Evolutionary conservation across 2,888 invertebrate genomes (phyloP), one percentile per base, ranked within the genome.

Genomic region (Pristionchus mayeri): DNA sequence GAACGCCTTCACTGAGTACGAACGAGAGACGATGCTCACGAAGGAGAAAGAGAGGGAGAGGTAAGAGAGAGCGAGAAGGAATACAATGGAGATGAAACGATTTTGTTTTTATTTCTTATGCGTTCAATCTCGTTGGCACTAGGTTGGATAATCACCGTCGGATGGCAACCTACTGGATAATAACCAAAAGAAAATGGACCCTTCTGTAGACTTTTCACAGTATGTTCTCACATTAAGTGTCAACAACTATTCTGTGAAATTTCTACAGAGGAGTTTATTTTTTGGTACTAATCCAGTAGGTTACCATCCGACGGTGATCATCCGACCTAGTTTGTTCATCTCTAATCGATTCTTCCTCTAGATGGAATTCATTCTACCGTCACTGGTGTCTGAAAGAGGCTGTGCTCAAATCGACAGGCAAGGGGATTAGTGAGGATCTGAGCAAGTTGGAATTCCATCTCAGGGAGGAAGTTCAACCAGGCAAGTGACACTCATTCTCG

Each of bases 361-460:
- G 89, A 84, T 90, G 90, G 90, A 83, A 82, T 2, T 86, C 88
- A 0, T 90, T 90, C 84, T 90, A 88, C 76, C 86, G 88, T n/a
- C 87, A 91, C 84, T 90, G 92, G 92, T 92, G 92, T 85, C 86
- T 93, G 84, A 93, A 93, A 84, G 93, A 93, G 76, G 89, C 92
- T 9, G 88, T 93, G 54, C 88, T 93, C 48, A 93, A 93, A 83
- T 91, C 93, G 24, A 92, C 93, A 0, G 93, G 93, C 1, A 86
- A 89, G 16, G 93, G 93, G 37, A 86, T 93, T 54, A 88, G 89
- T 11, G 87, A 92, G 78, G 89, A 92, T 85, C 86, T 93, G 63
- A 86, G 88, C 30, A 87, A 88, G 34, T 86, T 90, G 78, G 90
- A 91, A 48, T 92, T 93, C 86, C 52, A 85, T 2, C 85, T 90